A percentile compares a stretch with the other conserved stretches of the same genome.
phyloP scores from a whole-genome alignment of 1,140 invertebrate genomes.

The Nephila pilipes region DNA sequence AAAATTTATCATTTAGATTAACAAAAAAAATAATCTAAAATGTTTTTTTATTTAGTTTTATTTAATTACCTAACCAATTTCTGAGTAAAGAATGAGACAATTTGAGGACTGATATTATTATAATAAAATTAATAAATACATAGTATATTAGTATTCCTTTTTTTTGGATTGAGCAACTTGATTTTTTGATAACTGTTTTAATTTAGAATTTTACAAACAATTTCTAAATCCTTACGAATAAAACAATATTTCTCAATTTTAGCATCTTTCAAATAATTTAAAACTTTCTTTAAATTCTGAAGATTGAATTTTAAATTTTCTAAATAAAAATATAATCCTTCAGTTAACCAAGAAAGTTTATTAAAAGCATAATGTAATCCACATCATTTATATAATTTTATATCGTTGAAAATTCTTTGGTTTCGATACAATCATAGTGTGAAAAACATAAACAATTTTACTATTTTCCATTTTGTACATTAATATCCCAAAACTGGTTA shows the following conservation, averaged over 20 bases:
- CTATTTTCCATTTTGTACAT: constrained; percentile 19
- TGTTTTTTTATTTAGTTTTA: no score
- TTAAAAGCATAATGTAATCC: not conserved
- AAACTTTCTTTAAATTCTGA: not conserved
- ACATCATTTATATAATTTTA: not conserved
- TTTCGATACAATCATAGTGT: constrained; percentile 13
- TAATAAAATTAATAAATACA: no score
- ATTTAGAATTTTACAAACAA: no score
- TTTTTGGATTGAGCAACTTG: no score
- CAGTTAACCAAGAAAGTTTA: constrained; percentile 21
- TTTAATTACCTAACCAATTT: no score
- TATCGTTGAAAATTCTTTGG: not conserved
- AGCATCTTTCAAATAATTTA: not conserved
- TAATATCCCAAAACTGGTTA: constrained; percentile 18
- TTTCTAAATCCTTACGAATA: not conserved
- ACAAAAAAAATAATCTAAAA: no score
- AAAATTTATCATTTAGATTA: no score
- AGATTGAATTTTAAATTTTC: not conserved
- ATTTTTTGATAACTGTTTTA: no score
- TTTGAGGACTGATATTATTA: no score
- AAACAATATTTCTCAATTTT: not conserved
- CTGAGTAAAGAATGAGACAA: no score
- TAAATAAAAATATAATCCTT: constrained; percentile 33
- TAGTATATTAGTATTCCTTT: no score
- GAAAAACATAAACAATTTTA: not conserved